phyloP scores from a whole-genome alignment of 35 echinoderm and acorn worm species.

The Ophiothrix spiculata region DNA sequence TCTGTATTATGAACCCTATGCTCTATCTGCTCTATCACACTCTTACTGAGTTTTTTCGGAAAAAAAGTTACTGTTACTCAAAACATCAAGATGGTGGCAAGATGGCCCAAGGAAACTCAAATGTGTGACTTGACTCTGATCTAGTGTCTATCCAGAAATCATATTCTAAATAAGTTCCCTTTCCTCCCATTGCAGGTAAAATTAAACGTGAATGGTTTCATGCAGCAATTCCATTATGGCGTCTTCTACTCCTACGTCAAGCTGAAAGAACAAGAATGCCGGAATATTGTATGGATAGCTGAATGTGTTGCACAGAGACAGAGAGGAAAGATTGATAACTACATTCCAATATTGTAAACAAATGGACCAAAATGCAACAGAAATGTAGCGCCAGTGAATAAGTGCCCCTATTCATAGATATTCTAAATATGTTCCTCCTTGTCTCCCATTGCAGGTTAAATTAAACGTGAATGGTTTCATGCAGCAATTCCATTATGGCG shows the following conservation, averaged over 20 bases:
- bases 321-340: conserved; percentile 96
- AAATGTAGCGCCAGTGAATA: too few species aligned
- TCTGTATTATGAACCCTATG: too few species aligned
- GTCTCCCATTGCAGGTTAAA: conserved; percentile 49
- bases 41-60: too few species aligned
- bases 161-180: too few species aligned
- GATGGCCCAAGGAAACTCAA: too few species aligned
- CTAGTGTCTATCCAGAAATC: too few species aligned
- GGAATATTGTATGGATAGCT: conserved; percentile 98
- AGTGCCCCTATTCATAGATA: too few species aligned
- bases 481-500: conserved; percentile 97
- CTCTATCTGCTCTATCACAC: too few species aligned
- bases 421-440: too few species aligned
- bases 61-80: too few species aligned
- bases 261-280: conserved; percentile 97
- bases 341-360: conserved; percentile 93
- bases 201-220: conserved; percentile 92
- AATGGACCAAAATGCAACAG: background rate
- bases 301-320: conserved; percentile 96
- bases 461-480: conserved; percentile 96
- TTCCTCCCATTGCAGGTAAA: conserved; percentile 52
- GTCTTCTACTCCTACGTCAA: conserved; percentile 99
- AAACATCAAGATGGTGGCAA: too few species aligned
- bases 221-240: conserved; percentile 98
- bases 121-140: too few species aligned